Conservation (phyloP, 1,140 invertebrate genomes). For the Eumaeus atala region DNA sequence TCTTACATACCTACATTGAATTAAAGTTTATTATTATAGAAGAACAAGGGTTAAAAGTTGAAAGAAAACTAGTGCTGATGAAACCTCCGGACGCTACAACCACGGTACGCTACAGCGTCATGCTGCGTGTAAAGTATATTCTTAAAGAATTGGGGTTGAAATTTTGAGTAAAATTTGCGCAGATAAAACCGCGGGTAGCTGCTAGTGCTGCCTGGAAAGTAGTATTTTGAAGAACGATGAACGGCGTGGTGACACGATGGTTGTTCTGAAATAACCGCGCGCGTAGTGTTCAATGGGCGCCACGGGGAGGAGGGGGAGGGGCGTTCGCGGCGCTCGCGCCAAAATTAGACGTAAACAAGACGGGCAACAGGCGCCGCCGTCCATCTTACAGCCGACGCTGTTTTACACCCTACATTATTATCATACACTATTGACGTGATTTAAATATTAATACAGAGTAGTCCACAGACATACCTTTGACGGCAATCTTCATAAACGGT, state of each 20-base stretch:
- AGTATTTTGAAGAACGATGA: constrained; percentile 26
- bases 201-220: not conserved
- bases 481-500: too few species aligned
- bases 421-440: not conserved
- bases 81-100: too few species aligned
- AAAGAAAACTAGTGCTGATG: too few species aligned
- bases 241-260: constrained; percentile 29
- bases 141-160: too few species aligned
- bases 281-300: constrained; percentile 65
- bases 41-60: too few species aligned
- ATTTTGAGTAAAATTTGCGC: too few species aligned
- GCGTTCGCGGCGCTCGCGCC: constrained; percentile 67
- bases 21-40: too few species aligned
- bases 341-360: constrained; percentile 72
- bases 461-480: too few species aligned
- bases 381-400: constrained; percentile 25
- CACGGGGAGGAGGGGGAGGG: constrained; percentile 48
- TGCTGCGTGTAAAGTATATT: too few species aligned
- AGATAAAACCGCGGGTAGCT: too few species aligned
- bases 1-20: too few species aligned
- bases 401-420: constrained; percentile 4
- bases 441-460: not conserved
- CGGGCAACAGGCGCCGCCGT: constrained; percentile 54
- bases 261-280: constrained; percentile 59
- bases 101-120: too few species aligned